Percentiles rank a stretch among this genome's conserved stretches.
phyloP scores from a whole-genome alignment of 2,888 invertebrate genomes.

The Leptopilina myrica region DNA sequence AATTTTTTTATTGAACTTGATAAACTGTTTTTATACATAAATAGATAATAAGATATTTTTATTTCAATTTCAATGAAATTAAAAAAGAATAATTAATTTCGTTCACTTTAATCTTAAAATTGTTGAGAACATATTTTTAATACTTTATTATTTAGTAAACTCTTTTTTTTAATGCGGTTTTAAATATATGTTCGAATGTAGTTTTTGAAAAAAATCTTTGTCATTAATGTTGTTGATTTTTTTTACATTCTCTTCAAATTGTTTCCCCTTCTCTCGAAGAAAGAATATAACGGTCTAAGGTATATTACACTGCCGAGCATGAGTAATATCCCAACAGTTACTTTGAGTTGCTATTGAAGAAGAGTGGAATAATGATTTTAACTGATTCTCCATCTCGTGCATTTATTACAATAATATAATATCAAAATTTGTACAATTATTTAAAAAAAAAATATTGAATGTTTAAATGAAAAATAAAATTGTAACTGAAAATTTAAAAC shows the following conservation, averaged over 20 bases:
- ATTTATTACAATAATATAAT: too few relatives aligned
- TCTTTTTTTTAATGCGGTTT: background rate
- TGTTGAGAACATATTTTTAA: too few relatives aligned
- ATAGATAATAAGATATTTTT: too few relatives aligned
- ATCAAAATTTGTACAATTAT: too few relatives aligned
- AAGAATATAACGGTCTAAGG: conserved; percentile 3
- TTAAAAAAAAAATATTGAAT: background rate
- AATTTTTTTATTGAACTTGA: too few relatives aligned
- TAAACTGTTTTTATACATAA: too few relatives aligned
- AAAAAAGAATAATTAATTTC: too few relatives aligned
- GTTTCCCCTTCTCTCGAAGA: background rate
- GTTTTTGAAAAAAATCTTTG: background rate
- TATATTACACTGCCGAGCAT: background rate
- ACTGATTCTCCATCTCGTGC: too few relatives aligned
- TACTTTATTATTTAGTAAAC: too few relatives aligned
- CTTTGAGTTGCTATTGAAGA: background rate
- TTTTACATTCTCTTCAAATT: conserved; percentile 12
- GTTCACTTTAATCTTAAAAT: too few relatives aligned
- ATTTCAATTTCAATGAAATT: too few relatives aligned
- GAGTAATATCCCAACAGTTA: background rate
- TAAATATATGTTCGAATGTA: background rate
- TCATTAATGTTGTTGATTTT: conserved; percentile 10
- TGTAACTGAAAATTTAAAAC: background rate
- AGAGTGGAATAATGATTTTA: background rate
- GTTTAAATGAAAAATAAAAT: background rate